Evolutionary conservation across 1,140 invertebrate genomes (phyloP).

Genomic region (Agraylea sexmaculata): DNA sequence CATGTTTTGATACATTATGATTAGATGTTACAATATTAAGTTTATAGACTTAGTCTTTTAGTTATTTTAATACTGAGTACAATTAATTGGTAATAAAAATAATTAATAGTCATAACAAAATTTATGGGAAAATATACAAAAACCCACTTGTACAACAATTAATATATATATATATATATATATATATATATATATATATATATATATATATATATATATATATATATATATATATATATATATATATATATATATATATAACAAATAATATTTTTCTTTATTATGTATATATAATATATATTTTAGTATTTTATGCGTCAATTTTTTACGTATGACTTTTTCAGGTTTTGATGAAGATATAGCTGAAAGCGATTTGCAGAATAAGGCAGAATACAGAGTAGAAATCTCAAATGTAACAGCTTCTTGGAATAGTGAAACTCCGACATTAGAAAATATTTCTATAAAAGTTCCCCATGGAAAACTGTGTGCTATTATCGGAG

Average conservation of each 20-base stretch:
- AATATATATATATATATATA: neutral
- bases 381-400: constrained; percentile 22
- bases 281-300: neutral
- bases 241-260: constrained; percentile 2
- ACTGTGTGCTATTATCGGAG: constrained; percentile 63
- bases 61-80: no score
- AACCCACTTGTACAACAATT: neutral
- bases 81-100: no score
- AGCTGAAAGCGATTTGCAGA: neutral
- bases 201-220: neutral
- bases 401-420: constrained; percentile 38
- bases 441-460: constrained; percentile 47
- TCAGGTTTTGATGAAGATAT: constrained; percentile 2
- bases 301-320: neutral
- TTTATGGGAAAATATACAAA: no score
- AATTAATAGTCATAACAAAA: no score
- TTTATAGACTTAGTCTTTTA: no score
- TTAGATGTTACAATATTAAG: no score
- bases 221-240: constrained; percentile 1
- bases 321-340: neutral
- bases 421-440: constrained; percentile 43
- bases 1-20: no score
- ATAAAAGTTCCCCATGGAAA: constrained; percentile 54
- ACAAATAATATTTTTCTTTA: neutral
- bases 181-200: neutral